phyloP scores from a whole-genome alignment of 2,113 vertebrate species.

The Rhinichthys klamathensis region DNA sequence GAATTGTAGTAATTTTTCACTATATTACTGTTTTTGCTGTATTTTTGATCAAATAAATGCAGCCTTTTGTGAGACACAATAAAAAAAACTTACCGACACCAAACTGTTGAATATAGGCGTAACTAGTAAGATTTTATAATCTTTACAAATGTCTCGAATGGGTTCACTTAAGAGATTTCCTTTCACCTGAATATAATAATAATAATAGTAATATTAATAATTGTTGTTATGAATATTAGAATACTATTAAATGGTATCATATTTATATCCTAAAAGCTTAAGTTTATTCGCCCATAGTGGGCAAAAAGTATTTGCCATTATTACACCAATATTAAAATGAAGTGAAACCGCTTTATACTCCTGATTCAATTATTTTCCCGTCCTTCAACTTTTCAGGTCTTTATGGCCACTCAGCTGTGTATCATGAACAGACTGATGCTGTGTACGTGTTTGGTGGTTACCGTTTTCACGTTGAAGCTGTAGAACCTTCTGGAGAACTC shows the following conservation, averaged over 20 bases:
- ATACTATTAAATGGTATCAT: background rate
- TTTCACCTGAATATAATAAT: background rate
- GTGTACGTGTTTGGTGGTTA: slow-evolving; percentile 92
- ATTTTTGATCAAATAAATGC: background rate
- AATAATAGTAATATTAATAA: background rate
- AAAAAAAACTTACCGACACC: no score
- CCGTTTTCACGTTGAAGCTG: slow-evolving; percentile 89
- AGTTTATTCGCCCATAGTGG: background rate
- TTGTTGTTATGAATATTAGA: no score
- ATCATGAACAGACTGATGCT: slow-evolving; percentile 87
- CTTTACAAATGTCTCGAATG: background rate
- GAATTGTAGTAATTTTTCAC: background rate
- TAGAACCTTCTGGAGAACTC: slow-evolving; percentile 86
- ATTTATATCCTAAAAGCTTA: background rate
- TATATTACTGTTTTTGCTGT: background rate
- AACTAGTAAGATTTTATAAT: background rate
- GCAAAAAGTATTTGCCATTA: background rate
- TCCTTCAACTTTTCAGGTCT: slow-evolving; percentile 74
- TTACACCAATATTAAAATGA: background rate
- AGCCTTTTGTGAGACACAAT: background rate
- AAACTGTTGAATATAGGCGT: background rate
- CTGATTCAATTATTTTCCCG: background rate
- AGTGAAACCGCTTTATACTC: background rate
- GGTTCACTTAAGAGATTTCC: background rate
- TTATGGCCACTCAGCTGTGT: slow-evolving; percentile 89